Conservation (phyloP, 2,113 vertebrate species). For the Psittacus erithacus region DNA sequence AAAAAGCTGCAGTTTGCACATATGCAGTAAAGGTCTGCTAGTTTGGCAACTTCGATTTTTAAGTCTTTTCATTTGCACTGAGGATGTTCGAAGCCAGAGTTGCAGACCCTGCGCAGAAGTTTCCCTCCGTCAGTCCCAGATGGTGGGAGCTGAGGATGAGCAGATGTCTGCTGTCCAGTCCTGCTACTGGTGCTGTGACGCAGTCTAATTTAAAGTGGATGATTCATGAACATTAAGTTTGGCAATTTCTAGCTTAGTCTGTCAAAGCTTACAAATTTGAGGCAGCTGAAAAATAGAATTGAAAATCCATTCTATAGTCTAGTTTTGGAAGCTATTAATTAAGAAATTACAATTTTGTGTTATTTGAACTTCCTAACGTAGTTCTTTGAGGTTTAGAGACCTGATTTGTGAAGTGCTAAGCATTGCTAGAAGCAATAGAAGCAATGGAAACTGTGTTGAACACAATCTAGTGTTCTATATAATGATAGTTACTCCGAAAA, state of each 20-base stretch:
- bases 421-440: not conserved
- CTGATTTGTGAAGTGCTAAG: not conserved
- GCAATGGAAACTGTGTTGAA: not conserved
- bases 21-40: not conserved
- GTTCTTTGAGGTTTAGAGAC: not conserved
- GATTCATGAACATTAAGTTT: fast-evolving
- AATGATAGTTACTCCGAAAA: not conserved
- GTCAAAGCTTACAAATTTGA: not conserved
- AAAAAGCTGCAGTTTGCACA: not conserved
- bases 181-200: fast-evolving
- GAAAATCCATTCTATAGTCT: not conserved
- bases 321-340: not conserved
- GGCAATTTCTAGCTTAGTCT: not conserved
- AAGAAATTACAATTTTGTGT: not conserved
- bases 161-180: not conserved
- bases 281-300: not conserved
- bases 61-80: not conserved
- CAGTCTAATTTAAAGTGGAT: not conserved
- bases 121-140: not conserved
- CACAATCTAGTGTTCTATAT: not conserved
- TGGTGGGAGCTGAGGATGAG: not conserved
- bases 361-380: not conserved
- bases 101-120: not conserved
- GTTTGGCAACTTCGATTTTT: not conserved
- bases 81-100: fast-evolving